Percentiles rank a stretch among this genome's conserved stretches.
These are phyloP conservation scores for Mirza zaza DNA, from an alignment of 2,113 vertebrate species.

Conservation along the genomic window DNA sequence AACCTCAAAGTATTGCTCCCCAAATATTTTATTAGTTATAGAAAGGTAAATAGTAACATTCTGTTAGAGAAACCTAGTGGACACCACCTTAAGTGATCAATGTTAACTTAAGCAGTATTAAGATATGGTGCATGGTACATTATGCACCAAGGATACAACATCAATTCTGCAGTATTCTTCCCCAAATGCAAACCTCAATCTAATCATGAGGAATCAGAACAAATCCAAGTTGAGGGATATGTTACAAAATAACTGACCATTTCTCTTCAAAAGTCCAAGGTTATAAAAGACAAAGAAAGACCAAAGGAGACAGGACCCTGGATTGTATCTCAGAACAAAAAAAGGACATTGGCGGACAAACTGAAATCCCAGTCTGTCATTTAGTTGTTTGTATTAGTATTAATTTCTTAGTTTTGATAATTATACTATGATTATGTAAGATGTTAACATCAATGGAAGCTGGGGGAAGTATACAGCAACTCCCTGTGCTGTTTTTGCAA, in stretches of 20 bases:
- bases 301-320: not conserved
- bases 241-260: not conserved
- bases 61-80: not conserved
- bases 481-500: not conserved
- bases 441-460: not conserved
- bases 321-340: not conserved
- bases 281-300: not conserved
- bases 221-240: not conserved
- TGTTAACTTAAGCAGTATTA: not conserved
- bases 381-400: not conserved
- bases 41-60: not conserved
- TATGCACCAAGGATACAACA: not conserved
- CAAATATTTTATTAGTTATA: not conserved
- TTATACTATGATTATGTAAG: not conserved
- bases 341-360: not conserved
- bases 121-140: not conserved
- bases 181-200: not conserved
- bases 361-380: not conserved
- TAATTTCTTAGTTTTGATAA: not conserved
- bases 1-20: not conserved
- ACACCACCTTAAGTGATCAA: not conserved
- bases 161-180: not conserved
- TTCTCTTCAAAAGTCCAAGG: not conserved
- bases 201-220: not conserved
- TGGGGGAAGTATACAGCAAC: not conserved